Evolutionary conservation across 2,797 vertebrate species (phyloP).

Genomic region (Aphelocoma californica): DNA sequence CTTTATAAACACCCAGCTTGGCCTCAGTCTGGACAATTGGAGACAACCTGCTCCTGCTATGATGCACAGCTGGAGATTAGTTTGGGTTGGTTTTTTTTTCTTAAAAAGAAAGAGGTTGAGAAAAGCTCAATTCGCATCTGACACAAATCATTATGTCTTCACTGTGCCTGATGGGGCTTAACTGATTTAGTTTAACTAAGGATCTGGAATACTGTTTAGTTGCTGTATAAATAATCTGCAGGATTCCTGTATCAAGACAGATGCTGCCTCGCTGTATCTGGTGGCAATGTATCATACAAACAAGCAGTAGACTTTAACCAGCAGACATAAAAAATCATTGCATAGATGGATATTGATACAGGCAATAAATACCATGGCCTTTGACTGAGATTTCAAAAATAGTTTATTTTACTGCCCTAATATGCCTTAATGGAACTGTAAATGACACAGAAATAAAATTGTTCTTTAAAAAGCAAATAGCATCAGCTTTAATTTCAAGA

Average conservation of each 20-base stretch:
- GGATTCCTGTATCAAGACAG: background rate
- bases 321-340: background rate
- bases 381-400: background rate
- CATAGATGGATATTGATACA: background rate
- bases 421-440: background rate
- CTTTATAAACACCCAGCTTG: constrained; percentile 28
- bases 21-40: background rate
- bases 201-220: background rate
- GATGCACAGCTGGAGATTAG: constrained; percentile 7
- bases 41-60: background rate
- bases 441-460: background rate
- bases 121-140: background rate
- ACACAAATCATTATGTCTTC: background rate
- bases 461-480: background rate
- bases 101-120: background rate
- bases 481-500: background rate
- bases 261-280: background rate
- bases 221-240: background rate
- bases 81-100: background rate
- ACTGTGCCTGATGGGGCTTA: background rate
- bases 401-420: background rate
- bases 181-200: background rate
- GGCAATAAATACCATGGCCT: background rate
- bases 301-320: background rate
- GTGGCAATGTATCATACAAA: background rate